Conservation (phyloP, 2,797 vertebrate genomes). For the Buceros bicornis region DNA sequence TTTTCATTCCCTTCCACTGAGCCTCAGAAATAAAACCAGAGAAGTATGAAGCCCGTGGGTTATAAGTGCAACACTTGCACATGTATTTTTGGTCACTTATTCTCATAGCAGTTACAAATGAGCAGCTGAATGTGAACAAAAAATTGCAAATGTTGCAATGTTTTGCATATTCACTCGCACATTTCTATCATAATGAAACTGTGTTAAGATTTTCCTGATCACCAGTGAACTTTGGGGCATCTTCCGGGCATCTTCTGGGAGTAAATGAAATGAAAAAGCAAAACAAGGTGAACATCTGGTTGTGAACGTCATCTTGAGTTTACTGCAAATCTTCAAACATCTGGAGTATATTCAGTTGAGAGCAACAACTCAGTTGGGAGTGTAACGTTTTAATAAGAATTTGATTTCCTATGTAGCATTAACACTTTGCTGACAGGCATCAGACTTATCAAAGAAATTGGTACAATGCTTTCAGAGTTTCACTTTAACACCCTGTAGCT, state of each 20-base stretch:
- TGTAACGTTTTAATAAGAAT: not conserved
- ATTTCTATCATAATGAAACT: not conserved
- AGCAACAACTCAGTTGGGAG: not conserved
- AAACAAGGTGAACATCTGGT: not conserved
- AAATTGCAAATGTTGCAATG: not conserved
- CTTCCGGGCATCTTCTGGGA: not conserved
- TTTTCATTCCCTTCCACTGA: not conserved
- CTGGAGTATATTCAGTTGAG: not conserved
- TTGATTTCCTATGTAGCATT: not conserved
- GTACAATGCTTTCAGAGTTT: not conserved
- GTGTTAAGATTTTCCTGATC: not conserved
- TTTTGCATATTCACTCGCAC: not conserved
- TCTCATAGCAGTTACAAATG: not conserved
- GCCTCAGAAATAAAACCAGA: not conserved
- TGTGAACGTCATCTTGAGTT: not conserved
- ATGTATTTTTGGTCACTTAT: not conserved
- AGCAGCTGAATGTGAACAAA: not conserved
- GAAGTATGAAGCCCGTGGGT: not conserved
- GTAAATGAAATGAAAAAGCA: not conserved
- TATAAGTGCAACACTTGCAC: not conserved
- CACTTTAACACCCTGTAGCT: not conserved
- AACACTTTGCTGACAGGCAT: not conserved
- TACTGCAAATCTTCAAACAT: not conserved
- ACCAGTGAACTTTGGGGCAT: not conserved
- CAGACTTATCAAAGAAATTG: not conserved